Conservation (phyloP, 2,797 vertebrate species). For the Manis pentadactyla region DNA sequence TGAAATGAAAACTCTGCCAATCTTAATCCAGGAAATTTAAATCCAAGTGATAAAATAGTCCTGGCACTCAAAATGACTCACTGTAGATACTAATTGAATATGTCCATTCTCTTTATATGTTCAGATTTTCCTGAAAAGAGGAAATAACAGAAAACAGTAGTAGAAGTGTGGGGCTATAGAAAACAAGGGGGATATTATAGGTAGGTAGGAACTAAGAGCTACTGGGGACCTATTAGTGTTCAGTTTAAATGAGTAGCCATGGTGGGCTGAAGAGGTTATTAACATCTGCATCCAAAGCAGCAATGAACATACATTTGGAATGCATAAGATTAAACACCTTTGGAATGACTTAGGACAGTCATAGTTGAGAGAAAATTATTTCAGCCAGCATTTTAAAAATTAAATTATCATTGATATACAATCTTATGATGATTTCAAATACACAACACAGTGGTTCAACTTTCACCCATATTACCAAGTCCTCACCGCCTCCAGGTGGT, state of each 20-base stretch:
- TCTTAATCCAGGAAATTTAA: conserved; percentile 25
- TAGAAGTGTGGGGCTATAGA: neutral
- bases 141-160: neutral
- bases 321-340: conserved; percentile 38
- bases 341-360: conserved; percentile 7
- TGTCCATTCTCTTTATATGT: neutral
- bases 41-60: neutral
- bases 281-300: conserved; percentile 22
- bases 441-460: too few species aligned
- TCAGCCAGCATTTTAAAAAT: neutral
- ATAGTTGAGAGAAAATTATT: conserved; percentile 7
- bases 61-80: neutral
- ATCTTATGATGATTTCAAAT: too few species aligned
- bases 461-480: too few species aligned
- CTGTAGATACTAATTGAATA: neutral
- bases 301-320: conserved; percentile 32
- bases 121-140: neutral
- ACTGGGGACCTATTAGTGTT: neutral
- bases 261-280: neutral
- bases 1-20: conserved; percentile 15
- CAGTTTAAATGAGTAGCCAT: neutral
- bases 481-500: too few species aligned
- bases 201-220: neutral
- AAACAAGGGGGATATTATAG: neutral
- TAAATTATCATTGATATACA: too few species aligned